Base-by-base conservation (phyloP, 2,113 vertebrate genomes). In the Mixornis gularis region DNA sequence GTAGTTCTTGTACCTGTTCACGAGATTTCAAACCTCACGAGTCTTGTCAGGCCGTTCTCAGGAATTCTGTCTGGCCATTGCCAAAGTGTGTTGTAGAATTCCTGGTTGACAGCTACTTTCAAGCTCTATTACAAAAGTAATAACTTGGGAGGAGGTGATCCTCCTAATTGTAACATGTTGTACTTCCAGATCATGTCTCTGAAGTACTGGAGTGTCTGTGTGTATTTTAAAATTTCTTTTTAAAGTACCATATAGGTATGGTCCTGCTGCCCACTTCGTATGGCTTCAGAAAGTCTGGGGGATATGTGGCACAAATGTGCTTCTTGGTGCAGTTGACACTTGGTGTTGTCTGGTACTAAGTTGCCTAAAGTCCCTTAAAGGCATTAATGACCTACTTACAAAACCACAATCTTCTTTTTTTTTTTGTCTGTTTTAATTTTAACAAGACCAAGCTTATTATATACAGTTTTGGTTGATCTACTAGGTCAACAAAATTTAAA, bases 321-420 rank as follows among this genome's bases (percentile, higher is more conserved):
- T 82, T 18, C 41, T n/a, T 76, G 34, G 15, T 84, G 24, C 3
- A 0, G 6, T 55, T 55, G 34, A 25, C 3, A 3, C 36, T 64
- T 86, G 8, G 10, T 76, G 46, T 29, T 70, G 17, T 74, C 46
- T 26, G 32, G 48, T 70, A 34, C 38, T 66, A n/a, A 71, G 29
- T 46, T 89, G 9, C 17, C 21, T 40, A 3, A 80, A 72, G 24
- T 62, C 38, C 11, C 11, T 53, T 82, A n/a, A 73, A 60, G 32
- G 3, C 13, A 17, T 84, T 70, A 36, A 41, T 62, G 38, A 52
- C 56, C 70, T 48, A 43, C 3, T 58, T 70, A 53, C 4, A 69
- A 64, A 46, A 43, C 30, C 12, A 13, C 8, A 8, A 1, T 32
- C 0, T 52, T 30, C 40, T 27, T 56, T 34, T 51, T 24, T 15